Evolutionary conservation across 2,888 invertebrate genomes (phyloP), one percentile per base, ranked within the genome.

Genomic region (Drosophila kambysellisi): DNA sequence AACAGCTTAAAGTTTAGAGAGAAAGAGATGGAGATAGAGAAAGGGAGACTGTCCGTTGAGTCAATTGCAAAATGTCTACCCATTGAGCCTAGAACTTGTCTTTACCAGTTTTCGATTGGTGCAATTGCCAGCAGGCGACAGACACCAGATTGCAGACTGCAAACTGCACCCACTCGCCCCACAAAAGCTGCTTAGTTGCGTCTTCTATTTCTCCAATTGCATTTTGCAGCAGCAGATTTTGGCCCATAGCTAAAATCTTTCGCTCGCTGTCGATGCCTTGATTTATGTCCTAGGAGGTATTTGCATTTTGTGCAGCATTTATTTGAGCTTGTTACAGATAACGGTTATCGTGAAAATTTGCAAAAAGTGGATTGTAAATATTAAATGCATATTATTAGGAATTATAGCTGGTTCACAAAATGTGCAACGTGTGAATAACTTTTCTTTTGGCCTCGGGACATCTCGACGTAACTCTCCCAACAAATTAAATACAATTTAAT

Each of bases 51-150:
- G 15, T 52, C 35, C 4, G 15, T 52, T 43, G 29, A 56, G 41
- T 43, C 51, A 35, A 43, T 50, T 60, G 67, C 73, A 81, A 79
- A 81, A 76, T 79, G 81, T 73, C 79, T 81, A 39, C 77, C 67
- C 51, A 58, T 62, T 59, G 53, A 53, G 43, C 20, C 51, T 62
- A 63, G 67, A 77, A 81, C 78, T 81, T 62, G 81, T 77, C 78
- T 46, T 17, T 62, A 57, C 78, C 78, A 60, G 66, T 74, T 78
- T 81, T 15, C 77, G 74, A 79, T 79, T 79, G 79, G 73, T 66
- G 73, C 77, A 76, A 58, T 63, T 60, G 65, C 59, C 67, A 59
- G 46, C 50, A 39, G 33, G 48, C 50, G n/a, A 20, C 30, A 30
- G 32, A 12, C 20, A 35, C 15, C 15, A 35, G 25, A 32, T n/a